Percentiles rank a stretch among this genome's conserved stretches.
phyloP scores from a whole-genome alignment of 2,888 invertebrate species.

The Xiphydria camelus region DNA sequence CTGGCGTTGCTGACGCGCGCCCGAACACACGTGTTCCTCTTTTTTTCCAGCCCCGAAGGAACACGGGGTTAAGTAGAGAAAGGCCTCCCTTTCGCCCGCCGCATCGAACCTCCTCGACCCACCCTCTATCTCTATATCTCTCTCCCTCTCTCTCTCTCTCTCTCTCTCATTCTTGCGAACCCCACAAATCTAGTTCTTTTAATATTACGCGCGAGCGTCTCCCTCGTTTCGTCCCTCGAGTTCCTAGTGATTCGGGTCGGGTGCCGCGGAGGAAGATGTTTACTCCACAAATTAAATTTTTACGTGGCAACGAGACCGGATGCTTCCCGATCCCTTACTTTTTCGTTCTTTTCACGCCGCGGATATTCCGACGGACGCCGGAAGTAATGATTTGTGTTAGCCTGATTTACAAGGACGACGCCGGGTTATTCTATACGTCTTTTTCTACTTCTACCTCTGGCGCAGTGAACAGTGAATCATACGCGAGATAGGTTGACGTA shows the following conservation, averaged over 20 bases:
- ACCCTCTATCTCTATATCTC: neutral
- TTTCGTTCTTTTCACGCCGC: neutral
- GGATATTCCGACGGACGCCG: no score
- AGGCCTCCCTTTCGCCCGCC: neutral
- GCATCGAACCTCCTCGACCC: neutral
- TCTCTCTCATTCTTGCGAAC: neutral
- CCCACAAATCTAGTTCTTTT: constrained; percentile 1
- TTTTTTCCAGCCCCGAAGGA: neutral
- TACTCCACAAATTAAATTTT: neutral
- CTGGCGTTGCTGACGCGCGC: neutral
- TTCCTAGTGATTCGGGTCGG: no score
- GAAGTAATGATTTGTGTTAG: no score
- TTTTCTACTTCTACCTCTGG: no score
- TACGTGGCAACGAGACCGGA: no score
- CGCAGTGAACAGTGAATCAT: no score
- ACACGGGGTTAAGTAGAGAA: constrained; percentile 8
- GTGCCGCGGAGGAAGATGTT: neutral
- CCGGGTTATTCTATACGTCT: no score
- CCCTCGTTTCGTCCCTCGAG: no score
- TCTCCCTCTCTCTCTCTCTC: neutral
- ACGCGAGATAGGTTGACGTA: no score
- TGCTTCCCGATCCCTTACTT: neutral
- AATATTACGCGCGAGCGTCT: neutral
- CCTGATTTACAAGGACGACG: no score
- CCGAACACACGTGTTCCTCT: neutral